Conservation (phyloP, 2,888 invertebrate species). For the Adineta ricciae region DNA sequence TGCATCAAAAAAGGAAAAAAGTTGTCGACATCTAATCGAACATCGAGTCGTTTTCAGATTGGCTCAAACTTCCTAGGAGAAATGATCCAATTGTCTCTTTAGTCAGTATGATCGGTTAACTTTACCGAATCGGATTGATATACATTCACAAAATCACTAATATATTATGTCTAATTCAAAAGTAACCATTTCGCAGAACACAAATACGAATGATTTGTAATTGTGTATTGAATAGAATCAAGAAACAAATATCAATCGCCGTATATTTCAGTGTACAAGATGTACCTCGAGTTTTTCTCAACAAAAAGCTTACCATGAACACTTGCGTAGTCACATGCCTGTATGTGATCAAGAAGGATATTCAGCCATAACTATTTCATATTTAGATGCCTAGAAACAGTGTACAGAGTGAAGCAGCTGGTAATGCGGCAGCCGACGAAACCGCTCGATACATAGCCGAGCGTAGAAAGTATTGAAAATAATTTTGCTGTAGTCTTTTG, state of each 20-base stretch:
- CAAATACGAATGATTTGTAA: neutral
- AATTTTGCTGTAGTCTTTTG: constrained; percentile 27
- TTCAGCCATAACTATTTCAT: no score
- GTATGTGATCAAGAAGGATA: neutral
- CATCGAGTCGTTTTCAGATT: no score
- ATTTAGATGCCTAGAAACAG: neutral
- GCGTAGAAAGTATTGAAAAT: neutral
- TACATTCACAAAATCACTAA: no score
- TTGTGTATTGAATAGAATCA: neutral
- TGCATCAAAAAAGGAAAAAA: no score
- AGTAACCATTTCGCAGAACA: neutral
- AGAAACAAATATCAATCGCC: neutral
- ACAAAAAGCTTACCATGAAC: neutral
- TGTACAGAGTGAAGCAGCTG: neutral
- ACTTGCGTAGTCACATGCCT: neutral
- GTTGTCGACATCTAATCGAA: no score
- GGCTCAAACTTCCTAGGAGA: no score
- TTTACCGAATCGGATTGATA: no score
- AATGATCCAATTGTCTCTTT: no score
- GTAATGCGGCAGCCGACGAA: neutral
- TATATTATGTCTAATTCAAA: neutral
- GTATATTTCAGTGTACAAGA: neutral
- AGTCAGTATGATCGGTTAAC: no score
- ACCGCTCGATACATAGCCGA: neutral
- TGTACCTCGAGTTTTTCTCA: neutral